Base-by-base conservation (phyloP, 2,797 vertebrate genomes). In the Diglossa cyanea region DNA sequence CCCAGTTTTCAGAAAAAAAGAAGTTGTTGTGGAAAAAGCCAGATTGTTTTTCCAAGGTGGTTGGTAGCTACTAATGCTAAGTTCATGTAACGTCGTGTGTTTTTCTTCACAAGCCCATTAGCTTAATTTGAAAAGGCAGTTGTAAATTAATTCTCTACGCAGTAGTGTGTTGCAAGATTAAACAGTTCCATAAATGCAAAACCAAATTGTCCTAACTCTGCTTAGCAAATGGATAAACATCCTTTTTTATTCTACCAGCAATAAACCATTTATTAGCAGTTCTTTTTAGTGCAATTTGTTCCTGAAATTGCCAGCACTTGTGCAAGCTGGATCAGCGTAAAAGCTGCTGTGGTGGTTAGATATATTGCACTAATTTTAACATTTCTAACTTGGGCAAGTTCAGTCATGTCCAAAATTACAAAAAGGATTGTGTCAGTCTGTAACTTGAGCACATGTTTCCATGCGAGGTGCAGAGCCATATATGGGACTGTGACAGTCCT, bases 151-250 rank as follows among this genome's bases (percentile, higher is more conserved):
- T 94, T 90, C 90, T 86, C 26, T 88, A 58, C 3, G 20, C 51
- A 60, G 31, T 81, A 75, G 40, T 5, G 17, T 84, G 39, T 71
- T 73, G 42, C 63, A 21, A 76, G 71, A 85, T 79, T 79, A 48
- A 92, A 62, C 54, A 66, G 58, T 91, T 84, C 53, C 39, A 48
- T 78, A 90, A 96, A 86, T 84, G 48, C 42, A 81, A 85, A 93
- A 73, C 30, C 67, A 91, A 94, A 77, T 51, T 78, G 53, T 73
- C n/a, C 51, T 93, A 79, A 85, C 37, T 37, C 60, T 86, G 33
- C 55, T 51, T 88, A 88, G 65, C 45, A 84, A 75, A 61, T 30
- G 31, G 28, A 81, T 92, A 76, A 91, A 94, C 77, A 76, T 66
- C 4, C 57, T 61, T 51, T 88, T 83, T 47, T 61, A 73, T 84